Base-by-base conservation (phyloP, 1,140 invertebrate species). In the Pachypeltis micranthus region DNA sequence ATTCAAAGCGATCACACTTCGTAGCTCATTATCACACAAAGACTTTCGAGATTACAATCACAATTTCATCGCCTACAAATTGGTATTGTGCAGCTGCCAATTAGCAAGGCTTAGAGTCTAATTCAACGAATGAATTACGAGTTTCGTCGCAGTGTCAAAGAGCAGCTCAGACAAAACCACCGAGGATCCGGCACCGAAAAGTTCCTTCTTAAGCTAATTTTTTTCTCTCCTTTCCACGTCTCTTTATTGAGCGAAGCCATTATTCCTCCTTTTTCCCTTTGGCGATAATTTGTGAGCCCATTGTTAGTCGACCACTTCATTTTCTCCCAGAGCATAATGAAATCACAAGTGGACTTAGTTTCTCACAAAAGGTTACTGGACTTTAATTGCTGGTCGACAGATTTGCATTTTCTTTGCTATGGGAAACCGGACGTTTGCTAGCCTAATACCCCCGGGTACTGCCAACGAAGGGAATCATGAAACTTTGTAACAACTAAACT, bases 251-350 rank as follows among this genome's bases (percentile, higher is more conserved):
- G n/a, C n/a, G n/a, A n/a, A n/a, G n/a, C n/a, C n/a, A n/a, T n/a
- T n/a, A n/a, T n/a, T n/a, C n/a, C n/a, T n/a, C n/a, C 47, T 51
- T 51, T 51, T 51, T 51, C 23, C 21, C 34, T 39, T 21, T 51
- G 4, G 47, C 12, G 12, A 16, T 21, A 51, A 51, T 51, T 51
- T 21, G 47, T 21, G 10, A 51, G 10, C 7, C 47, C 19, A 10
- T 51, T 51, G 47, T 51, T 51, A 10, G 23, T 7, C 7, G 47
- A 51, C 47, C 47, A 16, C 12, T 21, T 21, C 7, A 21, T 51
- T 51, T 39, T 39, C 34, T 51, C 47, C 23, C 47, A 51, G 47
- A 21, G 47, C 47, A 51, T 51, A 51, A 51, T 51, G 47, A 51
- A 51, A 51, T 10, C 47, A 51, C 47, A 51, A 51, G 47, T 51